Percentiles rank a stretch among this genome's conserved stretches.
Conservation (phyloP, 2,888 invertebrate genomes). For the Hirtodrosophila alboralis region DNA sequence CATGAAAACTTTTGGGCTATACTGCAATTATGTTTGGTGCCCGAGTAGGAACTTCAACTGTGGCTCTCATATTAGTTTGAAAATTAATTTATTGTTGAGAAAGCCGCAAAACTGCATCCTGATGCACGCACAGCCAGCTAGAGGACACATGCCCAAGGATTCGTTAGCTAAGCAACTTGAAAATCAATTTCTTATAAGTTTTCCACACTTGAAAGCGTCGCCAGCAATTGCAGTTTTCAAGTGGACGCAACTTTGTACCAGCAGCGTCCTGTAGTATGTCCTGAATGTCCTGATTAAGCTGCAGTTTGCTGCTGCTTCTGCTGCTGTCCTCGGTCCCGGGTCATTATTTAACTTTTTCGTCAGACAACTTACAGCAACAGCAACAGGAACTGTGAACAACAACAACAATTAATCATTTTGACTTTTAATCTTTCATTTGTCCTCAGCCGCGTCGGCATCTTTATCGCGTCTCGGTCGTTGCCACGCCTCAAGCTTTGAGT, state of each 20-base stretch:
- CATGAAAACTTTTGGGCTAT: constrained; percentile 15
- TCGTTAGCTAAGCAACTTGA: background rate
- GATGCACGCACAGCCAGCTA: background rate
- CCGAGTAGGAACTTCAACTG: background rate
- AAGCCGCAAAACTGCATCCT: constrained; percentile 37
- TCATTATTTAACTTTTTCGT: constrained; percentile 50
- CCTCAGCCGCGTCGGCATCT: constrained; percentile 53
- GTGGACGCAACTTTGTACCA: constrained; percentile 16
- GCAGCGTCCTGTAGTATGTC: constrained; percentile 5
- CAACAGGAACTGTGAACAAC: no score
- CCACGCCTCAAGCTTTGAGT: constrained; percentile 42
- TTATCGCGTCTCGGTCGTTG: constrained; percentile 54
- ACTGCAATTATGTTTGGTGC: constrained; percentile 30
- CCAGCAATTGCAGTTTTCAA: constrained; percentile 37
- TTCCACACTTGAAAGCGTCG: constrained; percentile 28
- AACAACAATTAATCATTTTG: constrained; percentile 70
- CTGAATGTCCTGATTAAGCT: constrained; percentile 28
- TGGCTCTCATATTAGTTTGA: constrained; percentile 47
- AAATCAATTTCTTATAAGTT: constrained; percentile 50
- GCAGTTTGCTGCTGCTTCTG: constrained; percentile 28
- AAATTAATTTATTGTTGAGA: constrained; percentile 59
- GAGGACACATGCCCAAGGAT: background rate
- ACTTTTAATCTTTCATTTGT: constrained; percentile 73
- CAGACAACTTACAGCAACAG: constrained; percentile 20
- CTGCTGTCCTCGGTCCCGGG: constrained; percentile 27